phyloP scores from a whole-genome alignment of 1,140 invertebrate genomes.

The Semibalanus balanoides region DNA sequence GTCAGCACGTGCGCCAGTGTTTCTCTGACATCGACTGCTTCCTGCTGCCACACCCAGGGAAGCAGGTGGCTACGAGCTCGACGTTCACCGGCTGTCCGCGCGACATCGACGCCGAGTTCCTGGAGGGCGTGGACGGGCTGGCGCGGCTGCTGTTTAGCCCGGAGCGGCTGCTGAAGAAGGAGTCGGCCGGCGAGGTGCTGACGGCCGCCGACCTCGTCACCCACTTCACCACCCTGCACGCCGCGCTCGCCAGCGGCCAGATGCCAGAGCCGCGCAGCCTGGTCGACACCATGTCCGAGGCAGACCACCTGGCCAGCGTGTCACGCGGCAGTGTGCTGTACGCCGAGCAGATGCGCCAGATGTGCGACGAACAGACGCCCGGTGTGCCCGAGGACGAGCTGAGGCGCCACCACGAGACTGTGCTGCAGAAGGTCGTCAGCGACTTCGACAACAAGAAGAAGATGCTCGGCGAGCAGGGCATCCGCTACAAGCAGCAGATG shows the following conservation, averaged over 20 bases:
- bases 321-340: not conserved
- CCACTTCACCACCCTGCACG: not conserved
- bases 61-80: slow-evolving; percentile 41
- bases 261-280: not conserved
- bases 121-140: not conserved
- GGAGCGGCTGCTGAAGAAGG: not conserved
- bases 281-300: not conserved
- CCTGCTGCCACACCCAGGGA: slow-evolving; percentile 44
- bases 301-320: not conserved
- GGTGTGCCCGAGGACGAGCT: not conserved
- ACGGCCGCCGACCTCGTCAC: not conserved
- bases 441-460: not conserved
- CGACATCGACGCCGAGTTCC: slow-evolving; percentile 2
- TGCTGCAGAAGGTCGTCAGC: not conserved
- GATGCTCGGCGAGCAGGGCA: not conserved
- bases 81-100: slow-evolving; percentile 37
- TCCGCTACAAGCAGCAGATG: not conserved
- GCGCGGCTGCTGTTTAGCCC: not conserved
- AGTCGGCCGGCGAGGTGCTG: not conserved
- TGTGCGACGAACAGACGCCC: not conserved
- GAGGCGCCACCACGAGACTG: not conserved
- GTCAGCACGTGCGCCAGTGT: slow-evolving; percentile 40
- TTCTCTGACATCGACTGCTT: slow-evolving; percentile 42
- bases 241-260: not conserved
- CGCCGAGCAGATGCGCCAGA: not conserved